phyloP scores from a whole-genome alignment of 2,113 vertebrate genomes.

The Alces alces region DNA sequence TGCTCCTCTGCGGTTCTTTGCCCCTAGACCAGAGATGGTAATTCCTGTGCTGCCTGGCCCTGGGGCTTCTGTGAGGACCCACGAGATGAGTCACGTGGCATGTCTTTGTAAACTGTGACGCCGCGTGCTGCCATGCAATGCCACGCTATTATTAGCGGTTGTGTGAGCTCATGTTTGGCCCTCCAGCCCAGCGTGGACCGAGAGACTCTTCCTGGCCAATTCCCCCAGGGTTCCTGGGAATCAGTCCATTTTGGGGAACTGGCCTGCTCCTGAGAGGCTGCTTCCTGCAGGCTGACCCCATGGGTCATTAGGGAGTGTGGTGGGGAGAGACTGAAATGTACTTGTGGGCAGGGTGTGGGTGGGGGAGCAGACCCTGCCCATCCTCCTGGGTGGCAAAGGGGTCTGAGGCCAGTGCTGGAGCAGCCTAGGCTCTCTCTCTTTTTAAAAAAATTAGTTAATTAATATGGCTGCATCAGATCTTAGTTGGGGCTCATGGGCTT shows the following conservation, averaged over 20 bases:
- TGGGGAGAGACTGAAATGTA: background rate
- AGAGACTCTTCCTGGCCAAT: conserved; percentile 42
- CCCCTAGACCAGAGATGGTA: background rate
- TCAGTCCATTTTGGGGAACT: background rate
- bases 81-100: conserved; percentile 49
- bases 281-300: conserved; percentile 29
- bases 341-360: background rate
- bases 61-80: background rate
- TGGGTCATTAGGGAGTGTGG: background rate
- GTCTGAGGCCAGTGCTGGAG: background rate
- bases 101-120: conserved; percentile 38
- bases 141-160: conserved; percentile 53
- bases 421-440: background rate
- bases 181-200: background rate
- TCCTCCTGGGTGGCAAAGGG: background rate
- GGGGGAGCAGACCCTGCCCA: background rate
- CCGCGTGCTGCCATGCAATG: background rate
- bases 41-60: background rate
- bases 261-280: conserved; percentile 13
- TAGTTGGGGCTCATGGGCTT: background rate
- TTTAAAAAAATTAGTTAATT: background rate
- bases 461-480: background rate
- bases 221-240: conserved; percentile 55
- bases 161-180: conserved; percentile 61
- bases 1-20: fast-evolving